phyloP scores from a whole-genome alignment of 2,113 vertebrate genomes.

The Phycodurus eques region DNA sequence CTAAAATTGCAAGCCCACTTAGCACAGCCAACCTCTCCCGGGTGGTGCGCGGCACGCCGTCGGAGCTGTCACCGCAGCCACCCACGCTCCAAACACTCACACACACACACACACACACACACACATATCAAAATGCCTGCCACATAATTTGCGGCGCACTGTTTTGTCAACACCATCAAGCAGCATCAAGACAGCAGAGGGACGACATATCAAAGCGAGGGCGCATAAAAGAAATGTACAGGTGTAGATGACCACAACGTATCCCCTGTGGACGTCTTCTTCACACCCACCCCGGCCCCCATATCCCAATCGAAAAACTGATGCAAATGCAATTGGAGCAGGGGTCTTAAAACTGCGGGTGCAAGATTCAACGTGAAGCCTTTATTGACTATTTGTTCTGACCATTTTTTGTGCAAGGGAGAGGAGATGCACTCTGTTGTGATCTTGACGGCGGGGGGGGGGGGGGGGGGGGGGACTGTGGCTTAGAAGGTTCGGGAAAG shows the following conservation, averaged over 20 bases:
- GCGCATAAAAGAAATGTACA: not conserved
- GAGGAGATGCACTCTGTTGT: too few relatives aligned
- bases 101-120: conserved; percentile 12
- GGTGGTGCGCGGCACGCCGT: conserved; percentile 33
- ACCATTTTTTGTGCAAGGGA: too few relatives aligned
- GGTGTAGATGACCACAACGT: not conserved
- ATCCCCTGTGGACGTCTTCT: not conserved
- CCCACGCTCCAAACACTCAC: conserved; percentile 50
- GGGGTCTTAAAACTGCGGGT: too few relatives aligned
- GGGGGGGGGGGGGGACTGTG: too few relatives aligned
- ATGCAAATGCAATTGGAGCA: not conserved
- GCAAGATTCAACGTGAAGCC: too few relatives aligned
- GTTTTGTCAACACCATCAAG: conserved; percentile 35
- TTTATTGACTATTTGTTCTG: not conserved
- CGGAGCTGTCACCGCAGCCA: conserved; percentile 31
- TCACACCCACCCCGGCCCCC: too few relatives aligned
- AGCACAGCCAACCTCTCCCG: conserved; percentile 30
- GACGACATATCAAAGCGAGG: conserved; percentile 34
- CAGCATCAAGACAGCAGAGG: conserved; percentile 6
- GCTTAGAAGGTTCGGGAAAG: too few relatives aligned
- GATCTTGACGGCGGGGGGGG: too few relatives aligned
- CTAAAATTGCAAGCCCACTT: conserved; percentile 59
- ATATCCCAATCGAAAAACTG: too few relatives aligned
- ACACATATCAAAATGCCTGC: conserved; percentile 35
- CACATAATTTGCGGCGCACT: conserved; percentile 33